phyloP scores from a whole-genome alignment of 2,113 vertebrate genomes.

The Cinclus mexicanus region DNA sequence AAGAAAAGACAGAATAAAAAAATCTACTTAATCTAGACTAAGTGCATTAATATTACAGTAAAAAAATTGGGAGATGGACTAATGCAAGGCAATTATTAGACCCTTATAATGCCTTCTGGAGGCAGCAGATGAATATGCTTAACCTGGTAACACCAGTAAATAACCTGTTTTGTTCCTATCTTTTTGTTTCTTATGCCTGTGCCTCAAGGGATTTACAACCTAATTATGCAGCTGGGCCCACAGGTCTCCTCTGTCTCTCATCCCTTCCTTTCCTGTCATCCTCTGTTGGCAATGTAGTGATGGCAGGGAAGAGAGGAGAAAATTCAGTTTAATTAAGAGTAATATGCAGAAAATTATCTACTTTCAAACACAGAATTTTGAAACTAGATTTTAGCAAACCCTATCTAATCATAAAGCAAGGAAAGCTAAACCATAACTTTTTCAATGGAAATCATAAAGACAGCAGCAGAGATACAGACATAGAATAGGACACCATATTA shows the following conservation, averaged over 20 bases:
- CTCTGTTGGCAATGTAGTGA: background rate
- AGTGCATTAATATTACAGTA: background rate
- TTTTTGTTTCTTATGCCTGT: background rate
- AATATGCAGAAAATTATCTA: background rate
- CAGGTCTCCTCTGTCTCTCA: background rate
- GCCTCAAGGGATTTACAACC: background rate
- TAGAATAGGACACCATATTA: background rate
- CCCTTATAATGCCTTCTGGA: background rate
- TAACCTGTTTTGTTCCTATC: background rate
- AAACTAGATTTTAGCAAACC: background rate
- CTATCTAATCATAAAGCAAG: background rate
- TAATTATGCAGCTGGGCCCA: background rate
- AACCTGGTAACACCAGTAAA: background rate
- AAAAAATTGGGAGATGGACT: background rate
- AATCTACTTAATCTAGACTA: background rate
- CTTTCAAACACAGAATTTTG: background rate
- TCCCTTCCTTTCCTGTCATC: background rate
- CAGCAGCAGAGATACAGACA: background rate
- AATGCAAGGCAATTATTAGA: background rate
- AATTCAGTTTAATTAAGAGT: background rate
- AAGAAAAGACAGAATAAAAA: background rate
- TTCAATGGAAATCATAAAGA: background rate
- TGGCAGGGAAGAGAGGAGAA: background rate
- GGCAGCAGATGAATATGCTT: background rate
- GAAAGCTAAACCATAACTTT: background rate